A percentile compares a stretch with the other conserved stretches of the same genome.
Conservation (phyloP, 2,888 invertebrate species). For the Lasioglossum malachurum region DNA sequence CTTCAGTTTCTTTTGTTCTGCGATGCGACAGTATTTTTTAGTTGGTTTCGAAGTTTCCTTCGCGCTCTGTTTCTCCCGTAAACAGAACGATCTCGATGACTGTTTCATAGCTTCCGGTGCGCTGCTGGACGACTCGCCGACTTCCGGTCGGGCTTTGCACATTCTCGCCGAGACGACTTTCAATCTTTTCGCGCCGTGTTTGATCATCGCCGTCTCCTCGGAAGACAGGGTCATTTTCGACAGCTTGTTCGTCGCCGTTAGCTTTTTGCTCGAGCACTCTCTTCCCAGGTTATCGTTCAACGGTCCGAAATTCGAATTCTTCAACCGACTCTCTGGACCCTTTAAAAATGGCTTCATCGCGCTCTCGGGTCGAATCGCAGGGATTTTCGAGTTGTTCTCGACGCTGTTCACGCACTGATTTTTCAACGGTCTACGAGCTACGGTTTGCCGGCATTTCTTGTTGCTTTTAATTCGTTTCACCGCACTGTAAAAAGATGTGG, state of each 20-base stretch:
- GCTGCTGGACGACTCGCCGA: conserved; percentile 73
- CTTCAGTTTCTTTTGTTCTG: conserved; percentile 73
- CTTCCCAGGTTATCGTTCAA: conserved; percentile 23
- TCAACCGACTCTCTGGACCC: conserved; percentile 46
- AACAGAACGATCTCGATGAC: conserved; percentile 48
- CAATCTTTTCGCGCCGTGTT: conserved; percentile 79
- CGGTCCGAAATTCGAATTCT: conserved; percentile 24
- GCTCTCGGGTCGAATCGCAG: conserved; percentile 50
- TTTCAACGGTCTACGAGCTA: conserved; percentile 73
- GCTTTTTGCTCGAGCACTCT: conserved; percentile 45
- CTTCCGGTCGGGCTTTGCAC: conserved; percentile 71
- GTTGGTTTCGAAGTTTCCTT: conserved; percentile 62
- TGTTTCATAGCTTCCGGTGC: conserved; percentile 38
- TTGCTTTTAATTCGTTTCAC: conserved; percentile 77
- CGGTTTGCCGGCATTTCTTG: conserved; percentile 73
- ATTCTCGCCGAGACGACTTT: conserved; percentile 74
- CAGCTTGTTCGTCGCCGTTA: conserved; percentile 25
- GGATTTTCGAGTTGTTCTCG: conserved; percentile 51
- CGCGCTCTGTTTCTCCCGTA: conserved; percentile 70
- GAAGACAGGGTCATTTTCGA: conserved; percentile 40
- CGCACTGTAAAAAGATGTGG: conserved; percentile 75
- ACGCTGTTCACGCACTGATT: conserved; percentile 66
- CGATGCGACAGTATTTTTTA: conserved; percentile 64
- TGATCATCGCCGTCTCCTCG: conserved; percentile 76
- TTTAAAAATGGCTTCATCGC: conserved; percentile 65